Evolutionary conservation across 1,140 invertebrate species (phyloP).

Genomic region (Tetragonula clypearis): DNA sequence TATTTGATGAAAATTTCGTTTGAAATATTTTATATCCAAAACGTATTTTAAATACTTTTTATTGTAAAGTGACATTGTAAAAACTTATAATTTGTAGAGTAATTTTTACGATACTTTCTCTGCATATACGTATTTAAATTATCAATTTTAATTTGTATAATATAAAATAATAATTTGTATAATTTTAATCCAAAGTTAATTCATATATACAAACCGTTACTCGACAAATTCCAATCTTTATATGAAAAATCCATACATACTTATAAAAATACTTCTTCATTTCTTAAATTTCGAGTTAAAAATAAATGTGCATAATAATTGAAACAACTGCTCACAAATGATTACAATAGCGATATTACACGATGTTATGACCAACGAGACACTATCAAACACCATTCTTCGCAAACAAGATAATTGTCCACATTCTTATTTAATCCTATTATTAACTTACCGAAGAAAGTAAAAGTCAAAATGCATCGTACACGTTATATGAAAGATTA

Average conservation of each 20-base stretch:
- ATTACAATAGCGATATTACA: neutral
- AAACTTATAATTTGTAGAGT: too few species aligned
- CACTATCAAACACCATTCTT: neutral
- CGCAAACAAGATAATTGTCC: conserved; percentile 1
- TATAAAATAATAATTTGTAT: too few species aligned
- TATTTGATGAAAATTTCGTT: neutral
- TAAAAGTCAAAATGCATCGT: neutral
- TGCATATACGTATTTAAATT: too few species aligned
- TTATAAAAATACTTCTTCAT: neutral
- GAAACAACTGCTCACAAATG: neutral
- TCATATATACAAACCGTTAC: neutral
- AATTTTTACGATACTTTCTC: too few species aligned
- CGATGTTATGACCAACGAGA: neutral
- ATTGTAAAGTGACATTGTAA: too few species aligned
- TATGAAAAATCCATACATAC: neutral
- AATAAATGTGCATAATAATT: neutral
- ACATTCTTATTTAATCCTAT: neutral
- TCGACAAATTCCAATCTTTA: neutral
- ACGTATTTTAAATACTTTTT: neutral
- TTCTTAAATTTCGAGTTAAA: neutral
- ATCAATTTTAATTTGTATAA: too few species aligned
- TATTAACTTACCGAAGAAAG: neutral
- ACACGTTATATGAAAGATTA: neutral
- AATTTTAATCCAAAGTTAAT: neutral
- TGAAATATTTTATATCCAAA: neutral